Base-by-base conservation (phyloP, 2,113 vertebrate species). In the Rhabdornis inornatus region DNA sequence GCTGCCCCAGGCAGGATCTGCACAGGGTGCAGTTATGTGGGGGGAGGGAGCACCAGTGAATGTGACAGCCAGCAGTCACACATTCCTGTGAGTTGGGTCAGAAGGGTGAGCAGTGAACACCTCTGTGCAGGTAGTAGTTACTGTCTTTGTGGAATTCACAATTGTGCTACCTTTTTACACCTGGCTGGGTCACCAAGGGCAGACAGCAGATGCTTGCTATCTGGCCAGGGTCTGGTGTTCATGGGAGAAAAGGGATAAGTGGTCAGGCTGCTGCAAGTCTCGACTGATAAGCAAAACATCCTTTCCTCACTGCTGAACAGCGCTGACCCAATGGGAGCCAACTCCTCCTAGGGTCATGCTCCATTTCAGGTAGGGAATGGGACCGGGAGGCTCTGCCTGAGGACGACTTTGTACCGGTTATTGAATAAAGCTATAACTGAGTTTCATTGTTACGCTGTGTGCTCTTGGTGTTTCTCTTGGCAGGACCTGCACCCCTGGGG, bases 381-480 rank as follows among this genome's bases (percentile, higher is more conserved):
- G 63, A 96, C 84, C 12, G 45, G 66, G 74, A 97, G 85, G 93
- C 94, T 98, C 94, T 96, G 96, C 93, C 90, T 63, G 96, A 97
- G 83, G 91, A 89, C 20, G 4, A 98, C 98, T 99, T 99, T 98
- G 97, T 99, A 99, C 98, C 96, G 57, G 97, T 98, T 97, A 98
- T 97, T 97, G 96, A 99, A 99, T 99, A 99, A 99, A 99, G 98
- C 97, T 98, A 78, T 96, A 97, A 97, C 88, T 96, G 96, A 97
- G 91, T 97, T 96, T 97, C 94, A 91, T 97, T 98, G 97, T 97
- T 98, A 94, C 21, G 12, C 12, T 16, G 17, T 20, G 60, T 90
- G 63, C 60, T 57, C 15, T 2, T 66, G 39, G 6, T 79, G 50
- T 85, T 87, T 93, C 21, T 81, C 28, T 66, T 70, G 50, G 47